phyloP scores from a whole-genome alignment of 2,888 invertebrate genomes.

The Drosophila vallismaia region DNA sequence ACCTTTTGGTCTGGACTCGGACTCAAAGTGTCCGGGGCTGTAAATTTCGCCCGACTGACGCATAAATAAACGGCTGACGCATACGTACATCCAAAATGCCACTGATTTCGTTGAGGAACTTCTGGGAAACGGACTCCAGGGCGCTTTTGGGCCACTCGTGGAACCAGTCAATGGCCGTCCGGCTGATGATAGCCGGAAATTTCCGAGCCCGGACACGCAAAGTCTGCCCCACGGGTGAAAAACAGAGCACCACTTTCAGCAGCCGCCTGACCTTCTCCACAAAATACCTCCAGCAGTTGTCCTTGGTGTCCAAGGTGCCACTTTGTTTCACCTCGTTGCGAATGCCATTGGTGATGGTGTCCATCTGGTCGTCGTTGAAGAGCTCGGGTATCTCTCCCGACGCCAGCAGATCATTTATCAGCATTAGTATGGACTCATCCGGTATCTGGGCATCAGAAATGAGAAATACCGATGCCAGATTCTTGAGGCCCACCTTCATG shows the following conservation, averaged over 20 bases:
- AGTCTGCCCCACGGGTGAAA: slow-evolving; percentile 97
- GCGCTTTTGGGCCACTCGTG: slow-evolving; percentile 98
- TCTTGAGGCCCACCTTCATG: slow-evolving; percentile 94
- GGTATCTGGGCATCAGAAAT: slow-evolving; percentile 98
- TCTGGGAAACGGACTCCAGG: slow-evolving; percentile 93
- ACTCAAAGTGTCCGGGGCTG: slow-evolving; percentile 48
- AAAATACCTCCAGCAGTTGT: slow-evolving; percentile 98
- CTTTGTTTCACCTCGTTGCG: slow-evolving; percentile 92
- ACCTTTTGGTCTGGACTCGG: slow-evolving; percentile 18
- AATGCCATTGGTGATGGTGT: slow-evolving; percentile 92
- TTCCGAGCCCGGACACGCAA: slow-evolving; percentile 93
- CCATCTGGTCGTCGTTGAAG: slow-evolving; percentile 95
- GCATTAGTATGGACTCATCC: slow-evolving; percentile 94
- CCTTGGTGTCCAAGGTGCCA: slow-evolving; percentile 93
- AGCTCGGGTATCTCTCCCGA: slow-evolving; percentile 97
- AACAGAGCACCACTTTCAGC: slow-evolving; percentile 94
- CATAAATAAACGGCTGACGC: slow-evolving; percentile 37
- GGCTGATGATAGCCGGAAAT: slow-evolving; percentile 97
- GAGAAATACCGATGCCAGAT: slow-evolving; percentile 93
- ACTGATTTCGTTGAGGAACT: slow-evolving; percentile 92
- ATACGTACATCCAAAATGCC: slow-evolving; percentile 87
- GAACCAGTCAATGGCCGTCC: slow-evolving; percentile 98
- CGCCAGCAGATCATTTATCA: slow-evolving; percentile 96
- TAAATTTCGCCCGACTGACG: slow-evolving; percentile 52
- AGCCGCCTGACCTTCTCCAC: slow-evolving; percentile 93